Conservation (phyloP, 2,888 invertebrate genomes). For the Cylloceria caligata region DNA sequence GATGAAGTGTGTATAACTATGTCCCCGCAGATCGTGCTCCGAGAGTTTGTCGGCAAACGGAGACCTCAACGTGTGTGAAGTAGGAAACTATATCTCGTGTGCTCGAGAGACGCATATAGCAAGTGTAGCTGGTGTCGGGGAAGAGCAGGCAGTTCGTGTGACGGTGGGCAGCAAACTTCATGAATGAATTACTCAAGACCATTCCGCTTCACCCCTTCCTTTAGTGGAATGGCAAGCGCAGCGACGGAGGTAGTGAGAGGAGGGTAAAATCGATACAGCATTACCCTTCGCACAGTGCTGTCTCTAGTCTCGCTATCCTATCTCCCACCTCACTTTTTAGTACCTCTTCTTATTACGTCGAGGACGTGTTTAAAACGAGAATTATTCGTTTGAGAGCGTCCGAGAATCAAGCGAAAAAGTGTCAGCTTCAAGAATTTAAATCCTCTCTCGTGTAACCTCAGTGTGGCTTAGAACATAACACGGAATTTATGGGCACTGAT, state of each 20-base stretch:
- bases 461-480: neutral
- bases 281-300: constrained; percentile 10
- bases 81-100: constrained; percentile 15
- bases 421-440: constrained; percentile 26
- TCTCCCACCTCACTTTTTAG: constrained; percentile 38
- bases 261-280: constrained; percentile 52
- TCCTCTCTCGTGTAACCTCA: too few relatives aligned
- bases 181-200: constrained; percentile 63
- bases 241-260: neutral
- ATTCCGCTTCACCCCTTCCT: constrained; percentile 44
- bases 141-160: constrained; percentile 31
- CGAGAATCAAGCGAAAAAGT: constrained; percentile 23
- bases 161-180: constrained; percentile 50
- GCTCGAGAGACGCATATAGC: constrained; percentile 12
- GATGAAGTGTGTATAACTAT: constrained; percentile 10
- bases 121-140: constrained; percentile 19
- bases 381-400: constrained; percentile 32
- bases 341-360: constrained; percentile 29
- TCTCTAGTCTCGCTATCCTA: constrained; percentile 28
- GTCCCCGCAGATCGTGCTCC: constrained; percentile 8
- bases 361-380: constrained; percentile 40
- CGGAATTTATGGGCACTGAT: neutral
- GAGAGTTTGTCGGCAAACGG: constrained; percentile 11
- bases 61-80: constrained; percentile 20
- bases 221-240: constrained; percentile 29